Percentiles rank a stretch among this genome's conserved stretches.
Conservation (phyloP, 2,113 vertebrate genomes). For the Acrocephalus arundinaceus region DNA sequence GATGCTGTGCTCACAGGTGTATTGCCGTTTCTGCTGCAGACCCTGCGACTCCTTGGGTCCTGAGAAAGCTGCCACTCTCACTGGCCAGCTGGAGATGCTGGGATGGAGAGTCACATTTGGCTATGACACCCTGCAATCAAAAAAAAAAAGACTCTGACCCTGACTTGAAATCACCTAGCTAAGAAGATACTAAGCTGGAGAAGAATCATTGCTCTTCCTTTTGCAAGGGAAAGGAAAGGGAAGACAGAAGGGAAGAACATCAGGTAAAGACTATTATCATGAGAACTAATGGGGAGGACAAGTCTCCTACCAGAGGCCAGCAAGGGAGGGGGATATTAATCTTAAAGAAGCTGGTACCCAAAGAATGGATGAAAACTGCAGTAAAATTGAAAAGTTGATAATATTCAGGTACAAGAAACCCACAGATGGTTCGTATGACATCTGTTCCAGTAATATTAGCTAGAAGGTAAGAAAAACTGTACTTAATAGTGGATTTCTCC, state of each 20-base stretch:
- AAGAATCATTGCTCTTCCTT: background rate
- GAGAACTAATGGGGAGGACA: background rate
- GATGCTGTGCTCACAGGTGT: background rate
- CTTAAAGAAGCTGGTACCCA: background rate
- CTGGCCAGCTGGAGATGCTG: background rate
- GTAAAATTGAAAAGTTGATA: background rate
- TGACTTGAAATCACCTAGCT: background rate
- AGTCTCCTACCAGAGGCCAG: background rate
- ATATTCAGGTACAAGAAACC: background rate
- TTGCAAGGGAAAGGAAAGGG: background rate
- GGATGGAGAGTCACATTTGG: background rate
- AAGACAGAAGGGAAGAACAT: background rate
- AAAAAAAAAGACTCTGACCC: background rate
- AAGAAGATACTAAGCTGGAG: background rate
- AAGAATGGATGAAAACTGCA: background rate
- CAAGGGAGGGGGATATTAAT: background rate
- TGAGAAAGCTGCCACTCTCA: fast-evolving
- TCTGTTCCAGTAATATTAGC: background rate
- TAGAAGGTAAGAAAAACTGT: background rate
- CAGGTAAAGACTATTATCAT: background rate
- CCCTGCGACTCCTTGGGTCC: background rate
- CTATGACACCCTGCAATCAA: background rate
- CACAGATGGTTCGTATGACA: background rate
- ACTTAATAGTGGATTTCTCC: background rate
- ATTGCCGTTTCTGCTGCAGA: background rate